These are phyloP conservation scores for Cordilura impudica DNA, from an alignment of 2,888 invertebrate genomes.

Conservation along the genomic window DNA sequence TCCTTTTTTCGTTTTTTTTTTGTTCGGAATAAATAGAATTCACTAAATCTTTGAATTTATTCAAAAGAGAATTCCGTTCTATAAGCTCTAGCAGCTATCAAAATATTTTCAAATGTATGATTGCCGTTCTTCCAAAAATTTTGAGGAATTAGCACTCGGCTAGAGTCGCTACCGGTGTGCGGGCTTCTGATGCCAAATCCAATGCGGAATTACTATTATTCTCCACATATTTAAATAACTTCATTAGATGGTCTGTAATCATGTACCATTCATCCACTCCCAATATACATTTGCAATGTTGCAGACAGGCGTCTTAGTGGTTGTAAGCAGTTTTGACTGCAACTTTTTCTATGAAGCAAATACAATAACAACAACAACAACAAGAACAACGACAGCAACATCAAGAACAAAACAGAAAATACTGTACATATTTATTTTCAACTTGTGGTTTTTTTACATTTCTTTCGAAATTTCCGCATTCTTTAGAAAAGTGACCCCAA, in stretches of 20 bases:
- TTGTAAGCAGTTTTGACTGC: background rate
- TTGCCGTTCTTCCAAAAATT: no score
- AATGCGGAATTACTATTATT: no score
- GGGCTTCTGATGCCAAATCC: no score
- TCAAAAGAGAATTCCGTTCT: no score
- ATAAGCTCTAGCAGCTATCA: no score
- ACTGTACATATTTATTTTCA: conserved; percentile 73
- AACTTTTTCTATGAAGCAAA: background rate
- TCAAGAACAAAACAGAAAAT: conserved; percentile 20
- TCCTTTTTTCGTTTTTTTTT: no score
- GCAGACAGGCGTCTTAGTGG: conserved; percentile 17
- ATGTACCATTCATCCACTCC: background rate
- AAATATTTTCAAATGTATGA: no score
- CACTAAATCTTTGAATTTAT: no score
- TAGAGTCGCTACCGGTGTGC: no score
- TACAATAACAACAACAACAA: conserved; percentile 1
- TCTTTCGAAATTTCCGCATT: conserved; percentile 75
- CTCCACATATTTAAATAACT: no score
- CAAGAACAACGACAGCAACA: conserved; percentile 1
- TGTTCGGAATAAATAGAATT: no score
- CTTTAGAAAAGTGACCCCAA: conserved; percentile 71
- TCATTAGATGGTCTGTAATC: background rate
- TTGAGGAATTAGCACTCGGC: no score
- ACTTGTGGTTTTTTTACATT: conserved; percentile 71
- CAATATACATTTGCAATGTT: conserved; percentile 7